Base-by-base conservation (phyloP, 1,140 invertebrate species). In the Bombus polaris region DNA sequence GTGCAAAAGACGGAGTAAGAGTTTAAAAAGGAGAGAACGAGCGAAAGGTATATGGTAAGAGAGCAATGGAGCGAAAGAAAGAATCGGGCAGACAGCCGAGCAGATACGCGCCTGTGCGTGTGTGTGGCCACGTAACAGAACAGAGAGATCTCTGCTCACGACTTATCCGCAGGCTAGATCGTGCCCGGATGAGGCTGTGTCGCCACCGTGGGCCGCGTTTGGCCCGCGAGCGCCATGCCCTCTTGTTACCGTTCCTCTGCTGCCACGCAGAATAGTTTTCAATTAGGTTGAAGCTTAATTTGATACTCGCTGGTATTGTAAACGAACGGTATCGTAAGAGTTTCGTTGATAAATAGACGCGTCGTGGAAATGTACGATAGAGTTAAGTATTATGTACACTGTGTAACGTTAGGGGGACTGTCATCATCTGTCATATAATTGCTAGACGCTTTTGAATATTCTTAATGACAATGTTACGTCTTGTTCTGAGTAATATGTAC, bases 111-210 rank as follows among this genome's bases (percentile, higher is more conserved):
- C 47, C 73, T 53, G 78, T 62, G 62, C 42, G 59, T 71, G 68
- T 39, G 74, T 68, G 59, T 70, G 77, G 53, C 44, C 71, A 65
- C 53, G 77, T 53, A 81, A 75, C 85, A 86, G 72, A 66, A 37
- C 39, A 66, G 78, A 85, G 75, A 85, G 78, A 85, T 76, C 53
- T 57, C 47, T 59, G 74, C 77, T 59, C 32, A 37, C 59, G 35
- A 81, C 74, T 32, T 86, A 72, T 88, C 86, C 83, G 66, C n/a
- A 47, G 75, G 82, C 75, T 71, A 84, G 82, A 84, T 84, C 75
- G 75, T 84, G 76, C 66, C 18, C 53, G 39, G 82, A 84, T 71
- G 75, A 84, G 74, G 66, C 47, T 59, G 47, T 35, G 74, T 79
- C 82, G 82, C 37, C 47, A 28, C 65, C 8, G 74, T 70, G 72